Evolutionary conservation across 1,140 invertebrate species (phyloP), one percentile per base, ranked within the genome.

Genomic region (Atta texana): DNA sequence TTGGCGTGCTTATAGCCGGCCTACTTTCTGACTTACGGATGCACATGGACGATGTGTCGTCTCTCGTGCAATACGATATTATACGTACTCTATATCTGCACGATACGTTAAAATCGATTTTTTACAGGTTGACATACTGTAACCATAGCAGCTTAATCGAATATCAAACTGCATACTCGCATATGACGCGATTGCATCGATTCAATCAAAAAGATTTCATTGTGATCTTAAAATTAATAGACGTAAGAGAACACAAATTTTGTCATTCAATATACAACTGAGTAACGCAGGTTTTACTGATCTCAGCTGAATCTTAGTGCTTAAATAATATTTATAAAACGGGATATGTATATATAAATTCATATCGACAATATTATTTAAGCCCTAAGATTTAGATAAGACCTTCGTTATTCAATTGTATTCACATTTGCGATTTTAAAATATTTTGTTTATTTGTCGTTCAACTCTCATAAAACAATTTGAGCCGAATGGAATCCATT

Each of bases 81-180:
- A 87, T 55, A 74, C 28, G 24, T 24, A 75, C 77, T 59, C 85
- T 87, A 34, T 78, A 90, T 55, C 8, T 71, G 53, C 66, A 78
- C 61, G n/a, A 3, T 63, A 81, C 16, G 57, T 78, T 84, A 85
- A 88, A 89, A 93, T 92, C 92, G 92, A 92, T 92, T 92, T 84
- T 92, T 88, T 85, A 76, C 69, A 89, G 92, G 90, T 92, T 92
- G 91, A 92, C 88, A 89, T 72, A 86, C 72, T 88, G 92, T 93
- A 91, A 93, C 92, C 91, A 93, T 93, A 92, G 92, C 85, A 93
- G 89, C 92, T 92, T 88, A 87, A 90, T 91, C 91, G 87, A 90
- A 90, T 69, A 77, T 88, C 76, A 69, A 66, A 64, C 16, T 78
- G 82, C 74, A 82, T 8, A 49, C 49, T 49, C 44, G 24, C 28